A percentile compares a stretch with the other conserved stretches of the same genome.
Evolutionary conservation across 2,797 vertebrate genomes (phyloP).

Genomic region (Mus caroli): DNA sequence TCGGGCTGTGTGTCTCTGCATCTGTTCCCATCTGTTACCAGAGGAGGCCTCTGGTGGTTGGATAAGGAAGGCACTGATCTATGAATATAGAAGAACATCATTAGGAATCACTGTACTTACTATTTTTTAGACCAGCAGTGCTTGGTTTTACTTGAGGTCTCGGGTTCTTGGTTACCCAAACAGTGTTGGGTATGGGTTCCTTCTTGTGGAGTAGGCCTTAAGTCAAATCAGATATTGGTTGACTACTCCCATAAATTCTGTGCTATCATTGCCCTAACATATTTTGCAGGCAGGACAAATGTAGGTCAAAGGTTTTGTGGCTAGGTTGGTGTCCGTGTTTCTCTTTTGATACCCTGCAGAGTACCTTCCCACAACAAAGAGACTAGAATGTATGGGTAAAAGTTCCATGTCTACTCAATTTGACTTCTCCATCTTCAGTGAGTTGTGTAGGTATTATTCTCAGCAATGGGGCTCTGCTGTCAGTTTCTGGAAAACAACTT

Average conservation of each 20-base stretch:
- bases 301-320: not conserved
- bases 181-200: not conserved
- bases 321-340: not conserved
- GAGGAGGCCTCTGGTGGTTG: not conserved
- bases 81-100: not conserved
- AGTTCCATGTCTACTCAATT: not conserved
- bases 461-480: not conserved
- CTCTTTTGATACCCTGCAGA: not conserved
- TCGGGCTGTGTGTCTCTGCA: not conserved
- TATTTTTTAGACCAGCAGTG: not conserved
- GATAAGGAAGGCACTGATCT: no score
- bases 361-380: not conserved
- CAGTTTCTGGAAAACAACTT: not conserved
- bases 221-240: not conserved
- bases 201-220: not conserved
- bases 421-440: not conserved
- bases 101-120: not conserved
- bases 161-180: not conserved
- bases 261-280: not conserved
- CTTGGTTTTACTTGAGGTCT: not conserved
- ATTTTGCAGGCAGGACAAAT: not conserved
- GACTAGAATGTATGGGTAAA: not conserved
- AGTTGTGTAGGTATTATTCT: not conserved
- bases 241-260: not conserved
- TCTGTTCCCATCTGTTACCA: not conserved